phyloP scores from a whole-genome alignment of 2,113 vertebrate species.

The Platysternon megacephalum region DNA sequence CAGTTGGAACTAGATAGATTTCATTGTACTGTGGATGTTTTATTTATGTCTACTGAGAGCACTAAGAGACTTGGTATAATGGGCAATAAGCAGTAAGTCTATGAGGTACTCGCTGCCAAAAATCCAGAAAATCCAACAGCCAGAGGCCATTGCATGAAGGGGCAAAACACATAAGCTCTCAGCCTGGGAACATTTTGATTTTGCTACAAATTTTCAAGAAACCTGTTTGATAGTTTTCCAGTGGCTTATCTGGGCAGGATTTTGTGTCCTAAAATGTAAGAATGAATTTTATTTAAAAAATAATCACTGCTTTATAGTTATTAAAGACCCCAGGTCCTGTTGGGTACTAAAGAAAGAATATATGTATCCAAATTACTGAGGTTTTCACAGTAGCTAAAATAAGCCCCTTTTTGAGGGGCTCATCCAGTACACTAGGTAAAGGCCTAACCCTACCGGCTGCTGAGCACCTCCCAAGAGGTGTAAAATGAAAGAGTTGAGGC shows the following conservation, averaged over 20 bases:
- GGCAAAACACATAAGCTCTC: not conserved
- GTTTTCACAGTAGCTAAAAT: not conserved
- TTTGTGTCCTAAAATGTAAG: not conserved
- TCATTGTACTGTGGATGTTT: not conserved
- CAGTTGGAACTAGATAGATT: slow-evolving; percentile 9
- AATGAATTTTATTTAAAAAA: not conserved
- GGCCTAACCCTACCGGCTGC: not conserved
- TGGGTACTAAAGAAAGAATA: not conserved
- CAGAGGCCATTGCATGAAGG: not conserved
- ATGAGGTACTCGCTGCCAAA: not conserved
- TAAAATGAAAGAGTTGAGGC: not conserved
- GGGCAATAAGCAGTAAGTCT: not conserved
- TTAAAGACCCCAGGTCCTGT: not conserved
- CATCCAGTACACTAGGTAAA: not conserved
- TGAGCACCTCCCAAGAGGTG: not conserved
- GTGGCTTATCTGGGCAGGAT: not conserved
- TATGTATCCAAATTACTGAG: not conserved
- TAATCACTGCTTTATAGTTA: not conserved
- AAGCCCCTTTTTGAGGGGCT: not conserved
- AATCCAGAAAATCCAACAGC: not conserved
- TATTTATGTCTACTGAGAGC: not conserved
- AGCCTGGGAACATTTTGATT: not conserved
- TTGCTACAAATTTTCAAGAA: not conserved
- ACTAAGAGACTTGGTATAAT: not conserved
- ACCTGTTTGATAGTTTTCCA: not conserved